Evolutionary conservation across 2,888 invertebrate genomes (phyloP).

Genomic region (Drosophila mulleri): DNA sequence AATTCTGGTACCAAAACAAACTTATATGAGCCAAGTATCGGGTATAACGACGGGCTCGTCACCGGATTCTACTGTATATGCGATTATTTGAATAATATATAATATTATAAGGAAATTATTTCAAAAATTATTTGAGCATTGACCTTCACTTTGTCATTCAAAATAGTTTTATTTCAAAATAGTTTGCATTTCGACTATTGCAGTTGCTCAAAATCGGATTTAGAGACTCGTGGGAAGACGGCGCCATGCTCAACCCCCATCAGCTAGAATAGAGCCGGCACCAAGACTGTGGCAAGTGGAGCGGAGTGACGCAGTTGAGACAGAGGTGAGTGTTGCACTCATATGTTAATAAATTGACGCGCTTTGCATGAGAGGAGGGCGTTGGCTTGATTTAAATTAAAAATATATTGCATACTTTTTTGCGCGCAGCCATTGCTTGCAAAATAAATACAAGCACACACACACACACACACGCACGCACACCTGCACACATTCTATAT

Average conservation of each 20-base stretch:
- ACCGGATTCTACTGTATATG: too few relatives aligned
- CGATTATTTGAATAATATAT: too few relatives aligned
- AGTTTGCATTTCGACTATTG: constrained; percentile 15
- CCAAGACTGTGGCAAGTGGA: constrained; percentile 21
- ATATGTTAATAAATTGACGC: constrained; percentile 59
- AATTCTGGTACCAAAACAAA: too few relatives aligned
- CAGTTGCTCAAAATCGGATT: constrained; percentile 28
- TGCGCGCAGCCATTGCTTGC: constrained; percentile 57
- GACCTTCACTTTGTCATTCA: not conserved
- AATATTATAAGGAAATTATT: too few relatives aligned
- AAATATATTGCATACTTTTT: constrained; percentile 81
- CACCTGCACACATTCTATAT: constrained; percentile 20
- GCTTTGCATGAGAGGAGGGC: constrained; percentile 19
- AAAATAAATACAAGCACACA: constrained; percentile 40
- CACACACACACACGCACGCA: not conserved
- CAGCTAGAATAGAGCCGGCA: constrained; percentile 31
- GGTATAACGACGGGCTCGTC: too few relatives aligned
- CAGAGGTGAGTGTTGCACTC: constrained; percentile 53
- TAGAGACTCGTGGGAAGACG: constrained; percentile 13
- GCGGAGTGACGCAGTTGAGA: constrained; percentile 3
- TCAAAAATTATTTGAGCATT: too few relatives aligned
- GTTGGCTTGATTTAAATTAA: constrained; percentile 77
- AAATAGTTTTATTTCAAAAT: constrained; percentile 7
- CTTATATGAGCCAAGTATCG: too few relatives aligned
- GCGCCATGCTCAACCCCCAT: constrained; percentile 29